Conservation (phyloP, 2,888 invertebrate genomes). For the Dryobota labecula region DNA sequence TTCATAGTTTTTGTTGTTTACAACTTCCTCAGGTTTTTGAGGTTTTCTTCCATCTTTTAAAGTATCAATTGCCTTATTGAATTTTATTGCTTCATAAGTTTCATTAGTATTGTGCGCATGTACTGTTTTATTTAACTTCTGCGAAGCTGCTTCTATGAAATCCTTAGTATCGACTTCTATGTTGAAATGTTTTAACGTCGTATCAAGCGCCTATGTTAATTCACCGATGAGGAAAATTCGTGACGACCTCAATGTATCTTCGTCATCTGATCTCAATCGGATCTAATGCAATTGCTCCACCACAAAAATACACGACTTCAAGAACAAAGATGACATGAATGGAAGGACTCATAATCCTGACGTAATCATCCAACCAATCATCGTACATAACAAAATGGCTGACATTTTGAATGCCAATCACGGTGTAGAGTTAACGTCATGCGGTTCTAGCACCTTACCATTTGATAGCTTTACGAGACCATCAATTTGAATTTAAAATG, state of each 20-base stretch:
- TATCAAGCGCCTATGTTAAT: slow-evolving; percentile 46
- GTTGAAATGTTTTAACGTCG: slow-evolving; percentile 37
- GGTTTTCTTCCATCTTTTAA: slow-evolving; percentile 42
- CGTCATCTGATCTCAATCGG: slow-evolving; percentile 49
- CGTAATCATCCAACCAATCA: slow-evolving; percentile 78
- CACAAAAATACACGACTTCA: slow-evolving; percentile 56
- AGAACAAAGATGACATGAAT: slow-evolving; percentile 73
- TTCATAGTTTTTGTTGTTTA: slow-evolving; percentile 57
- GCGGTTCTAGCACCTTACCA: slow-evolving; percentile 85
- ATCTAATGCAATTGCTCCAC: slow-evolving; percentile 56
- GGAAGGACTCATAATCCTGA: slow-evolving; percentile 76
- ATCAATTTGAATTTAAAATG: slow-evolving; percentile 89
- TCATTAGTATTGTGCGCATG: slow-evolving; percentile 34
- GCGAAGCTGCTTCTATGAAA: slow-evolving; percentile 19
- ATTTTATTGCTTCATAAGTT: slow-evolving; percentile 38
- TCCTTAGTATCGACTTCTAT: slow-evolving; percentile 30
- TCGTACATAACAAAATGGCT: slow-evolving; percentile 84
- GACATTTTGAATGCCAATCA: slow-evolving; percentile 85
- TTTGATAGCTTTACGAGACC: slow-evolving; percentile 89
- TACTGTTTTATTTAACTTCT: slow-evolving; percentile 29
- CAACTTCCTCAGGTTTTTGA: slow-evolving; percentile 55
- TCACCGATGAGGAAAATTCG: slow-evolving; percentile 60
- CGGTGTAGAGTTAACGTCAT: slow-evolving; percentile 82
- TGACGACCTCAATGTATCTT: slow-evolving; percentile 58
- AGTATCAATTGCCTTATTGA: slow-evolving; percentile 56